Evolutionary conservation across 1,140 invertebrate genomes (phyloP), one percentile per base, ranked within the genome.

Genomic region (Stegodyphus mimosarum): DNA sequence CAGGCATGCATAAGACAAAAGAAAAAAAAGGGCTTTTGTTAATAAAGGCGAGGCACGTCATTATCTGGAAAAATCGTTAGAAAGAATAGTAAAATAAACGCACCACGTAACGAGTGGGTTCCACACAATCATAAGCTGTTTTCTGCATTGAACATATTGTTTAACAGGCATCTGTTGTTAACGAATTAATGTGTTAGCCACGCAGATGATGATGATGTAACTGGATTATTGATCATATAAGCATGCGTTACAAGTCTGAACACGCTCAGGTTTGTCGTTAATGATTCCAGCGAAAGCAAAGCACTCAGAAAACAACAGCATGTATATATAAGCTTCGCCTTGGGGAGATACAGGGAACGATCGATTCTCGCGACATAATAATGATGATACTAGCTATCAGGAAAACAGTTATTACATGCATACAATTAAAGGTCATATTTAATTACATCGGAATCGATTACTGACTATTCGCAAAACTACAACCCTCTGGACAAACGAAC

Each of bases 1-100:
- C 72, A 72, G 73, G 73, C 72, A 84, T 75, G 81, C 81, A 84
- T 63, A 49, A 80, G 76, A 78, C 76, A 78, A 72, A 72, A 83
- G 55, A 63, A 76, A 76, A 60, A 60, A 9, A 60, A 60, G 15
- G 55, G 55, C 9, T 15, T 60, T 15, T 60, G 55, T 60, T 60
- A 60, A 60, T 60, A 60, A 60, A 60, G 15, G 55, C 55, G 15
- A 33, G 33, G 33, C 33, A 33, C 33, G 33, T 33, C 33, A 33
- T 33, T 33, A 33, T 33, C 33, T 33, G 33, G 33, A 33, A 33
- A 33, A 33, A 33, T 33, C 33, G 33, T 33, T 33, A 33, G 33
- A 33, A 33, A 33, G 33, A 60, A 60, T 10, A 60, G 55, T 60
- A 10, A 9, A 60, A 60, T 9, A 60, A 60, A 60, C 55, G 15